phyloP scores from a whole-genome alignment of 2,797 vertebrate species.

The Hemitrygon akajei region DNA sequence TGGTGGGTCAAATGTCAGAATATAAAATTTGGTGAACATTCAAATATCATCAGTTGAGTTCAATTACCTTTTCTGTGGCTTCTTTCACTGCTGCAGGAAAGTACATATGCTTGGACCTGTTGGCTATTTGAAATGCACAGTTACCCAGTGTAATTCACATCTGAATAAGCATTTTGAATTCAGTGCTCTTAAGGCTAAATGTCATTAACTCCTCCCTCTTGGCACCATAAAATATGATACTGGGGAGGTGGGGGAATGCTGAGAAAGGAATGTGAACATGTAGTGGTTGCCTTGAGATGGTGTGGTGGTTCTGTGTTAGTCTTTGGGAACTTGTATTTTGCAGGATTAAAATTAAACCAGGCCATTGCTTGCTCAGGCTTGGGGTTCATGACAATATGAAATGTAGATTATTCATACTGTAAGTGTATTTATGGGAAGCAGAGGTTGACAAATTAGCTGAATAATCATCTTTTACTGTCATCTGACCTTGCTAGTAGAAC shows the following conservation, averaged over 20 bases:
- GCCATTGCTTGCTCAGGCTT: not conserved
- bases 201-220: not conserved
- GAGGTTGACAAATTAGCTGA: not conserved
- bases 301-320: not conserved
- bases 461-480: not conserved
- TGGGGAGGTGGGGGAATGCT: not conserved
- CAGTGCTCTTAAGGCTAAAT: not conserved
- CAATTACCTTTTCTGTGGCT: not conserved
- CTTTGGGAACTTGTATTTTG: not conserved
- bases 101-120: not conserved
- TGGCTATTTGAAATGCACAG: not conserved
- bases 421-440: not conserved
- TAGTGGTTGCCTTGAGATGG: too few relatives aligned
- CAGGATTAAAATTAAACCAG: not conserved
- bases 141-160: not conserved
- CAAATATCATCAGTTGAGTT: not conserved
- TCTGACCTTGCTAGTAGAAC: not conserved
- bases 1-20: not conserved
- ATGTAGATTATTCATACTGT: not conserved
- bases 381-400: not conserved
- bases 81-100: not conserved
- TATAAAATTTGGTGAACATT: not conserved
- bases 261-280: not conserved
- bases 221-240: not conserved
- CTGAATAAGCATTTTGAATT: not conserved